Evolutionary conservation across 2,888 invertebrate species (phyloP), one percentile per base, ranked within the genome.

Genomic region (Drosophila rubida): DNA sequence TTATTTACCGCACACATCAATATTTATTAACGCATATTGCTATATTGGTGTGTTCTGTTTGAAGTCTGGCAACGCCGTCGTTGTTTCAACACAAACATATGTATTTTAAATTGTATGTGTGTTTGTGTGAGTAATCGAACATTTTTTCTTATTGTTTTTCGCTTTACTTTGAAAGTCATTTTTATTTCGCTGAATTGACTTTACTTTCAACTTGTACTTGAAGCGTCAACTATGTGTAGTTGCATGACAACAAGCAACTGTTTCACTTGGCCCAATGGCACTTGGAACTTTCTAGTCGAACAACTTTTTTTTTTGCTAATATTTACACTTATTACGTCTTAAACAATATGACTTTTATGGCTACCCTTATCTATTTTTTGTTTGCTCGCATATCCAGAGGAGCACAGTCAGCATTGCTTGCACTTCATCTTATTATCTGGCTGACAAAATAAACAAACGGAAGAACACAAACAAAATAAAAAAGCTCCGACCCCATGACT

Each of bases 21-120:
- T 35, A 51, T 41, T 48, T 60, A 53, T 48, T 25, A 35, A 59
- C 37, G 25, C 44, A 41, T 42, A 49, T 53, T 59, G 30, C 32
- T 50, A 63, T 64, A 39, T 65, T 78, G 68, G 57, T 41, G 46
- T 8, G 13, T 11, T 22, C 6, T 53, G 19, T 16, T 44, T 2
- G 6, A 44, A 54, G 9, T 78, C 64, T 64, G 78, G 75, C 78
- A 75, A 74, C 75, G 32, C 64, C 54, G 3, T 14, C 25, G 6
- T 7, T 11, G 5, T 8, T 35, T 39, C 35, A 39, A 42, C 8
- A 39, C 51, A 54, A 46, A 6, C 11, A 49, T 14, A 9, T 49
- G n/a, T 49, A 9, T 39, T 37, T 39, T 16, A 4, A 4, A 13
- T 35, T 45, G 14, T 35, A 7, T 54, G 16, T 35, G 7, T 44